Percentiles rank a stretch among this genome's conserved stretches.
Conservation (phyloP, 2,797 vertebrate genomes). For the Simalia tracyae region DNA sequence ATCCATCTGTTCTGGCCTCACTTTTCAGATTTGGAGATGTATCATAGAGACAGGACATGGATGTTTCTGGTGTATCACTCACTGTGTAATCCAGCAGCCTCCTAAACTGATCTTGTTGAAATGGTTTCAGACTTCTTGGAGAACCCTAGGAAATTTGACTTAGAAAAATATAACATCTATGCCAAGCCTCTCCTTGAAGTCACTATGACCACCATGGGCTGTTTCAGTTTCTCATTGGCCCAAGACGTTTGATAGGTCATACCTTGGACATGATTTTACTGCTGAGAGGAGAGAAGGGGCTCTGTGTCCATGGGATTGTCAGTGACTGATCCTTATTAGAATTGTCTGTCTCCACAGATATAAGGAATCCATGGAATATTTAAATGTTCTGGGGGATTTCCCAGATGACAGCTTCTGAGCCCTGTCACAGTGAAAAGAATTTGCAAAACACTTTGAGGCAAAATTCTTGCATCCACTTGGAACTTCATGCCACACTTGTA, state of each 20-base stretch:
- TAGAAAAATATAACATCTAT: neutral
- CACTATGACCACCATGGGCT: neutral
- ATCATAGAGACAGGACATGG: neutral
- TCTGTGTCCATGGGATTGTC: neutral
- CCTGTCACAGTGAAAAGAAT: neutral
- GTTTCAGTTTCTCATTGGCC: neutral
- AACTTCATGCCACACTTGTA: neutral
- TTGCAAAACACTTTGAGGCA: neutral
- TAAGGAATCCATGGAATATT: neutral
- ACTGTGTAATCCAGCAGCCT: neutral
- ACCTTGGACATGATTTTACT: neutral
- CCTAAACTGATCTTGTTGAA: neutral
- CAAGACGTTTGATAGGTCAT: neutral
- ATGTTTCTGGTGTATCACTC: neutral
- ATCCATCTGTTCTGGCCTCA: neutral
- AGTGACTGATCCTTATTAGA: neutral
- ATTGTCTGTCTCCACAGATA: neutral
- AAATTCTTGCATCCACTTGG: neutral
- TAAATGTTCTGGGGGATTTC: neutral
- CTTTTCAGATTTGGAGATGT: neutral
- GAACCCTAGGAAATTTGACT: neutral
- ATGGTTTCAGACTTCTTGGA: neutral
- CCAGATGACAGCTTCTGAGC: neutral
- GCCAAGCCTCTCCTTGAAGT: neutral
- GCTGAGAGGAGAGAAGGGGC: neutral